Conservation (phyloP, 2,113 vertebrate species). For the Oxyruncus cristatus region DNA sequence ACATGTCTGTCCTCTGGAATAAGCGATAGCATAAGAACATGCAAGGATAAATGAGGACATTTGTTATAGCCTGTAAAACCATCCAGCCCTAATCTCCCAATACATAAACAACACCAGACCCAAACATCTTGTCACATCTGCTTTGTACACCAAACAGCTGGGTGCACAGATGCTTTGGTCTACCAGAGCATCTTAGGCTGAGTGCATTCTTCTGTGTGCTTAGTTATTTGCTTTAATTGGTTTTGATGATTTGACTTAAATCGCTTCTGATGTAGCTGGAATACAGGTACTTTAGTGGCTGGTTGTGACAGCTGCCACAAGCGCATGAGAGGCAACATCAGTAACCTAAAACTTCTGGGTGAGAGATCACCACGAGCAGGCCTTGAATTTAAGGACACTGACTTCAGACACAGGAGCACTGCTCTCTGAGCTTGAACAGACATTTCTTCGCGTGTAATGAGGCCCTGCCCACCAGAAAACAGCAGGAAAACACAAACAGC, state of each 20-base stretch:
- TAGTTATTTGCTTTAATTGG: constrained; percentile 45
- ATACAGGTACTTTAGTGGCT: background rate
- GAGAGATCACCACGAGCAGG: background rate
- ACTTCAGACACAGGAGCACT: background rate
- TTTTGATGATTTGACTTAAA: constrained; percentile 16
- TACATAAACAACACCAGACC: constrained; percentile 31
- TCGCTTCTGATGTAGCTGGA: background rate
- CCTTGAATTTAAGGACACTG: background rate
- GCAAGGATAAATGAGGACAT: constrained; percentile 15
- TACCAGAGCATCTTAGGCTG: background rate
- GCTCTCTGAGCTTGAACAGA: background rate
- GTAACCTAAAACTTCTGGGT: constrained; percentile 28
- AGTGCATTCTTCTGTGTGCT: constrained; percentile 19
- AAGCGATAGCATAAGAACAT: background rate
- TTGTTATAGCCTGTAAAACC: constrained; percentile 19
- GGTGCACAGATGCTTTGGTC: constrained; percentile 56
- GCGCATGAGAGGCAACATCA: background rate
- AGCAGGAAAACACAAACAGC: background rate
- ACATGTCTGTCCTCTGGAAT: background rate
- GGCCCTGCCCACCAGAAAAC: background rate
- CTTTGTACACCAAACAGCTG: constrained; percentile 46
- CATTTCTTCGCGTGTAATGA: background rate
- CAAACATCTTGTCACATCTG: constrained; percentile 63
- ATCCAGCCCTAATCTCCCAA: background rate
- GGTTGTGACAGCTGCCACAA: background rate